phyloP scores from a whole-genome alignment of 1,140 invertebrate genomes.

The Argopecten irradians region DNA sequence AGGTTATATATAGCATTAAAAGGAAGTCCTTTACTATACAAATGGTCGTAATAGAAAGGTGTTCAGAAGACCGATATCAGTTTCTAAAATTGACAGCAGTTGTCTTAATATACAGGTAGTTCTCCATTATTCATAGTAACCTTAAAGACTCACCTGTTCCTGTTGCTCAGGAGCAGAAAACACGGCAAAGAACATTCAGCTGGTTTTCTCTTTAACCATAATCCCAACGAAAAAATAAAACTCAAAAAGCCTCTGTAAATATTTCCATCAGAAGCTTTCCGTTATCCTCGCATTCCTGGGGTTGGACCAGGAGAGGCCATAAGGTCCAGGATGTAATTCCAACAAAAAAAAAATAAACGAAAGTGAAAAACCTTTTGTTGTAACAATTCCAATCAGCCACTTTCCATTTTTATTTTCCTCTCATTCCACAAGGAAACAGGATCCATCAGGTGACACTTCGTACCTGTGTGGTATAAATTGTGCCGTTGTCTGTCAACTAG shows the following conservation, averaged over 20 bases:
- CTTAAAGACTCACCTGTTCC: background rate
- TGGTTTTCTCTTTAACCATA: background rate
- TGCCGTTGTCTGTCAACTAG: slow-evolving; percentile 1
- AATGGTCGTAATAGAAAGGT: too few relatives aligned
- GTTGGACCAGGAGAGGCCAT: too few relatives aligned
- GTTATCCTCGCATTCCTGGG: too few relatives aligned
- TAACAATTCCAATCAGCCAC: background rate
- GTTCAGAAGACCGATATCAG: too few relatives aligned
- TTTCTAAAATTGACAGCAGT: too few relatives aligned
- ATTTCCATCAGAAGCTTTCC: background rate
- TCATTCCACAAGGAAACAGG: background rate
- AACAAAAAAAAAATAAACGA: too few relatives aligned
- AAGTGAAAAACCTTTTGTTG: background rate
- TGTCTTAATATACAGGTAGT: too few relatives aligned
- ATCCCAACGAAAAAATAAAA: background rate
- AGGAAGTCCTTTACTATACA: too few relatives aligned
- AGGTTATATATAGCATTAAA: too few relatives aligned
- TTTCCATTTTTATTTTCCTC: background rate
- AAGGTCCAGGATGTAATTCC: too few relatives aligned
- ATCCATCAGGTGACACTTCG: background rate
- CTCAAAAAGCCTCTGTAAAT: background rate
- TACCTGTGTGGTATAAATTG: background rate
- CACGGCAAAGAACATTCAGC: background rate
- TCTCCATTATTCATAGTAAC: too few relatives aligned
- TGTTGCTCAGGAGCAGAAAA: background rate